Evolutionary conservation across 2,797 vertebrate genomes (phyloP).

Genomic region (Bovichtus variegatus): DNA sequence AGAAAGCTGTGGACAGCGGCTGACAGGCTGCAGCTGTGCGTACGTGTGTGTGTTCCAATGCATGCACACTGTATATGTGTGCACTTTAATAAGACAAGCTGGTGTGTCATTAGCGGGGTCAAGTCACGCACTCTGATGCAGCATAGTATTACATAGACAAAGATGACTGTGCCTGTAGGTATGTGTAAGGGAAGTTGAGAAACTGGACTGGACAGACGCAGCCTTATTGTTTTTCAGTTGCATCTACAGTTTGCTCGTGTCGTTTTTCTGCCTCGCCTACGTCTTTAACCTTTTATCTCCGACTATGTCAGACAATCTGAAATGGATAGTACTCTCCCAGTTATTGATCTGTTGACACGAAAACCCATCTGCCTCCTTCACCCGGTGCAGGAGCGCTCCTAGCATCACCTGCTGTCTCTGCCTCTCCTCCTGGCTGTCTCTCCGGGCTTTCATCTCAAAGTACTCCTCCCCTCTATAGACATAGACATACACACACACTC

Average conservation of each 20-base stretch:
- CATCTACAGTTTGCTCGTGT: conserved; percentile 35
- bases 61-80: not conserved
- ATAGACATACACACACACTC: not conserved
- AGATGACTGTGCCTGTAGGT: not conserved
- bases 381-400: conserved; percentile 34
- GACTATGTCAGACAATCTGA: conserved; percentile 48
- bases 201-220: not conserved
- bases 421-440: conserved; percentile 40
- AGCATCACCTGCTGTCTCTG: conserved; percentile 62
- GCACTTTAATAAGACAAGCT: conserved; percentile 29
- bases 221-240: conserved; percentile 28
- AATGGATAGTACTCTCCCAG: conserved; percentile 54
- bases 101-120: conserved; percentile 51
- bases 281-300: conserved; percentile 42
- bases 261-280: not conserved
- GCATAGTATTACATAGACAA: conserved; percentile 23
- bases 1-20: conserved; percentile 39
- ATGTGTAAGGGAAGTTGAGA: not conserved
- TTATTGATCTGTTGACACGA: conserved; percentile 73
- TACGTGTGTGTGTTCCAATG: conserved; percentile 10
- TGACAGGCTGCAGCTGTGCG: conserved; percentile 31
- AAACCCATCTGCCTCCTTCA: conserved; percentile 44
- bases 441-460: conserved; percentile 56
- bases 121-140: conserved; percentile 13
- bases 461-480: conserved; percentile 19